Evolutionary conservation across 2,113 vertebrate genomes (phyloP).

Genomic region (Typhlomys cinereus): DNA sequence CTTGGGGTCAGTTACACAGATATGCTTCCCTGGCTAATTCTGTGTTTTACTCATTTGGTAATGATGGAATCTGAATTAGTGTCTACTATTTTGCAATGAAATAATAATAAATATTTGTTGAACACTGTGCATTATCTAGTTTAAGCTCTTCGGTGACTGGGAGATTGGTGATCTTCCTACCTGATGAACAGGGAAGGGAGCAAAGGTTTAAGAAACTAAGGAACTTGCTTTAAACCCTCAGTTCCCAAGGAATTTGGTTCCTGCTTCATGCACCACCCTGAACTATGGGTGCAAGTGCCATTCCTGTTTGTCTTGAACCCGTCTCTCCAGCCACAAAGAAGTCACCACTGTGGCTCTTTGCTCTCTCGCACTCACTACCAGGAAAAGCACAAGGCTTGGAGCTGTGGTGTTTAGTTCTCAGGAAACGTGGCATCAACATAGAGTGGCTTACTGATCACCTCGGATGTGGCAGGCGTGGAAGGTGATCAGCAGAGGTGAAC

Average conservation of each 20-base stretch:
- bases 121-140: not conserved
- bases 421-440: not conserved
- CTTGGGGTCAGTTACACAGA: not conserved
- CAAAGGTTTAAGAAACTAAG: not conserved
- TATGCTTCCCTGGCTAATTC: not conserved
- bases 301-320: not conserved
- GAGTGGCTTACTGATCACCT: not conserved
- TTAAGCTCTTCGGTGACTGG: not conserved
- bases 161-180: not conserved
- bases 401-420: not conserved
- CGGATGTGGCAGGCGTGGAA: not conserved
- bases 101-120: not conserved
- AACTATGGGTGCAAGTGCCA: not conserved
- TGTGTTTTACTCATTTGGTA: not conserved
- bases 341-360: not conserved
- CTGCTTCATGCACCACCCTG: not conserved
- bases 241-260: not conserved
- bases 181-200: not conserved
- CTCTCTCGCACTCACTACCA: not conserved
- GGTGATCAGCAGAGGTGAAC: not conserved
- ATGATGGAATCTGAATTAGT: not conserved
- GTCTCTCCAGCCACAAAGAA: not conserved
- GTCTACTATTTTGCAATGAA: not conserved
- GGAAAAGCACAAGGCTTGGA: not conserved
- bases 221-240: not conserved